phyloP scores from a whole-genome alignment of 2,113 vertebrate species.

The Phasianus colchicus region DNA sequence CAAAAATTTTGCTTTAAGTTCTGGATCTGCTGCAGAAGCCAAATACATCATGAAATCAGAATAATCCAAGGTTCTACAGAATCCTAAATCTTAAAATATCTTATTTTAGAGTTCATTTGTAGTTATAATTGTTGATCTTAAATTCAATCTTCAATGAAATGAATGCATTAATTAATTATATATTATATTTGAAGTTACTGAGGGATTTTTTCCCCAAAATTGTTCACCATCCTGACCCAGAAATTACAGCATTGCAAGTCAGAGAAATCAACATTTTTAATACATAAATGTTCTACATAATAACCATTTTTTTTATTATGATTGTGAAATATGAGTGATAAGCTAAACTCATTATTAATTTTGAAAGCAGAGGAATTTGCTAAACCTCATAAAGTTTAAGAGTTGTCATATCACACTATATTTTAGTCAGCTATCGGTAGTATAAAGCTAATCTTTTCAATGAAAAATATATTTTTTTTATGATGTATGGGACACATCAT shows the following conservation, averaged over 20 bases:
- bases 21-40: neutral
- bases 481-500: neutral
- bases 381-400: neutral
- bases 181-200: neutral
- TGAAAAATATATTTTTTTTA: neutral
- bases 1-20: accelerated
- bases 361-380: neutral
- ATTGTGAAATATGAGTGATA: neutral
- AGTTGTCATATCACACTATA: neutral
- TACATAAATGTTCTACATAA: neutral
- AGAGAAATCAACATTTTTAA: neutral
- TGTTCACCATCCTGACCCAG: accelerated
- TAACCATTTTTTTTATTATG: neutral
- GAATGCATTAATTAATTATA: neutral
- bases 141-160: neutral
- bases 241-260: neutral
- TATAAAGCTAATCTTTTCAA: slow-evolving; percentile 24
- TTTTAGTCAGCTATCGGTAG: neutral
- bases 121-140: neutral
- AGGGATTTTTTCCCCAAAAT: neutral
- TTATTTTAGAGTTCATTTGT: neutral
- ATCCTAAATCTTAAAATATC: neutral
- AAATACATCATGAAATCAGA: neutral
- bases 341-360: neutral
- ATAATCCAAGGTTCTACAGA: neutral